These are phyloP conservation scores for Platycnemis pennipes DNA, from an alignment of 2,888 invertebrate species.

Conservation along the genomic window DNA sequence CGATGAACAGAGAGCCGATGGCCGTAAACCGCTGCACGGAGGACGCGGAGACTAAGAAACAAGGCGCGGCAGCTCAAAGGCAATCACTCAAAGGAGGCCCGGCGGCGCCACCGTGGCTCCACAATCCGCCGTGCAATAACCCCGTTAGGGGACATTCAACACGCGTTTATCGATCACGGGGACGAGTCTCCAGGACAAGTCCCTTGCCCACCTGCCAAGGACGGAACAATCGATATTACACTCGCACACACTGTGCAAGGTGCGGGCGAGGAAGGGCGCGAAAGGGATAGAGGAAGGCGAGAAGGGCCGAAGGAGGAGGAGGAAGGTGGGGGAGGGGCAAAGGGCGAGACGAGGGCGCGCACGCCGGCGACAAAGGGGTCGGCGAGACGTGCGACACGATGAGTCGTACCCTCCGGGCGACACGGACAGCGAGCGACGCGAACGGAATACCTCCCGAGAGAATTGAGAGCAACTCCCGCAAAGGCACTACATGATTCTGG, in stretches of 20 bases:
- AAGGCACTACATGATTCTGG: too few species aligned
- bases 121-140: neutral
- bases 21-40: too few species aligned
- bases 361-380: neutral
- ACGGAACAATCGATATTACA: constrained; percentile 24
- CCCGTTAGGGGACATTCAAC: neutral
- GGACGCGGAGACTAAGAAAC: too few species aligned
- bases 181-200: neutral
- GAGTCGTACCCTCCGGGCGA: too few species aligned
- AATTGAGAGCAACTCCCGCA: too few species aligned
- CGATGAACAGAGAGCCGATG: too few species aligned
- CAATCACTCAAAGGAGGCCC: neutral
- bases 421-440: too few species aligned
- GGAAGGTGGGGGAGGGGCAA: neutral
- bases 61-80: too few species aligned
- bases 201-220: neutral
- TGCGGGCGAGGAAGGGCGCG: neutral
- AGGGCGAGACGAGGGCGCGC: neutral
- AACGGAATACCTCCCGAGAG: too few species aligned
- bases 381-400: too few species aligned
- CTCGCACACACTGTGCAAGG: neutral
- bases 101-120: neutral
- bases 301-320: neutral
- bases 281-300: neutral
- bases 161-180: constrained; percentile 18